Percentiles rank a stretch among this genome's conserved stretches.
Evolutionary conservation across 2,888 invertebrate genomes (phyloP).

Genomic region (Erynnis tages): DNA sequence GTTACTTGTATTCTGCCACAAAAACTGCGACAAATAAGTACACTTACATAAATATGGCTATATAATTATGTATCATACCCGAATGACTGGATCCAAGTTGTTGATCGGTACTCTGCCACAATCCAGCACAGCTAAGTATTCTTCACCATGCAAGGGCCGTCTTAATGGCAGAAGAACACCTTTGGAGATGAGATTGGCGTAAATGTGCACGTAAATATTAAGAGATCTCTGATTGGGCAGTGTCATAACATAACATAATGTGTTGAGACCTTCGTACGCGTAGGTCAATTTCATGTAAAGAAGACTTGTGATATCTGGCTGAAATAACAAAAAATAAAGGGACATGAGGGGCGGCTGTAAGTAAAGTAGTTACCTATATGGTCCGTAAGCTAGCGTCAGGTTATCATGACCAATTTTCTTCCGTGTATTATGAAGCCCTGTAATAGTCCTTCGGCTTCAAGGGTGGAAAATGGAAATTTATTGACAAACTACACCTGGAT

Average conservation of each 20-base stretch:
- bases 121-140: constrained; percentile 59
- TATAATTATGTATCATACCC: too few relatives aligned
- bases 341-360: too few relatives aligned
- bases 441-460: too few relatives aligned
- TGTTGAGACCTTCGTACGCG: constrained; percentile 50
- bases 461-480: too few relatives aligned
- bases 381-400: too few relatives aligned
- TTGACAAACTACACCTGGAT: too few relatives aligned
- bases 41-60: too few relatives aligned
- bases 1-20: too few relatives aligned
- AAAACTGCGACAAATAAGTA: too few relatives aligned
- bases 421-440: too few relatives aligned
- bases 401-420: too few relatives aligned
- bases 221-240: constrained; percentile 64
- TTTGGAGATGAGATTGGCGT: constrained; percentile 49
- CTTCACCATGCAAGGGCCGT: constrained; percentile 42
- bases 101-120: constrained; percentile 74
- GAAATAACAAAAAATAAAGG: constrained; percentile 32
- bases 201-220: constrained; percentile 53
- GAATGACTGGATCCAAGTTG: constrained; percentile 71
- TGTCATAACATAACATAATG: constrained; percentile 60
- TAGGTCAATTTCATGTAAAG: constrained; percentile 58
- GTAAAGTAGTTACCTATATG: too few relatives aligned
- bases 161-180: constrained; percentile 61
- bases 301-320: constrained; percentile 57